Conservation (phyloP, 2,888 invertebrate species). For the Aquatica leii region DNA sequence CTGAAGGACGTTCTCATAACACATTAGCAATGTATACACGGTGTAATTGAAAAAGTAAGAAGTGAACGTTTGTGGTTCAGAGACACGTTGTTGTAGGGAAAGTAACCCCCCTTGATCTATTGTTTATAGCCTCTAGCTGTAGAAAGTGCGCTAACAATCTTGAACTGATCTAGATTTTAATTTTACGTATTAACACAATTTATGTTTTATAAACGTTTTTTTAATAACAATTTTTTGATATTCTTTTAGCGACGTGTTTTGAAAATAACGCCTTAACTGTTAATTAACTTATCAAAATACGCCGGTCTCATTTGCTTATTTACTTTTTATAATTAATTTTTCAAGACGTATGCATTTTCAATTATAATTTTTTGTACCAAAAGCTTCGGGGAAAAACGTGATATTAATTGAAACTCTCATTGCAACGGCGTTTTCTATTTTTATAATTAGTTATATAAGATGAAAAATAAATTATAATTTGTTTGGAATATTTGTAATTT, state of each 20-base stretch:
- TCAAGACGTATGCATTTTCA: too few relatives aligned
- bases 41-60: conserved; percentile 31
- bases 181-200: too few relatives aligned
- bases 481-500: too few relatives aligned
- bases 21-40: conserved; percentile 32
- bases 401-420: not conserved
- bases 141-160: conserved; percentile 32
- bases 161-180: conserved; percentile 38
- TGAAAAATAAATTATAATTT: too few relatives aligned
- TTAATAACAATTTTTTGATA: too few relatives aligned
- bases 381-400: not conserved
- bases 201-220: too few relatives aligned
- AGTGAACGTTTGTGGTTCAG: conserved; percentile 18
- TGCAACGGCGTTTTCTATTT: not conserved
- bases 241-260: too few relatives aligned
- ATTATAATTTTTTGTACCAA: not conserved
- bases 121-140: conserved; percentile 35
- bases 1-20: conserved; percentile 37
- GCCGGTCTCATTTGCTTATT: too few relatives aligned
- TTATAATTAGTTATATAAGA: not conserved
- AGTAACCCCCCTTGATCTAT: conserved; percentile 34
- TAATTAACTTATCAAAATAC: too few relatives aligned
- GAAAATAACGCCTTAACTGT: too few relatives aligned
- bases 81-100: conserved; percentile 22
- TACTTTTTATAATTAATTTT: too few relatives aligned